Conservation (phyloP, 2,113 vertebrate species). For the Hemicordylus capensis region DNA sequence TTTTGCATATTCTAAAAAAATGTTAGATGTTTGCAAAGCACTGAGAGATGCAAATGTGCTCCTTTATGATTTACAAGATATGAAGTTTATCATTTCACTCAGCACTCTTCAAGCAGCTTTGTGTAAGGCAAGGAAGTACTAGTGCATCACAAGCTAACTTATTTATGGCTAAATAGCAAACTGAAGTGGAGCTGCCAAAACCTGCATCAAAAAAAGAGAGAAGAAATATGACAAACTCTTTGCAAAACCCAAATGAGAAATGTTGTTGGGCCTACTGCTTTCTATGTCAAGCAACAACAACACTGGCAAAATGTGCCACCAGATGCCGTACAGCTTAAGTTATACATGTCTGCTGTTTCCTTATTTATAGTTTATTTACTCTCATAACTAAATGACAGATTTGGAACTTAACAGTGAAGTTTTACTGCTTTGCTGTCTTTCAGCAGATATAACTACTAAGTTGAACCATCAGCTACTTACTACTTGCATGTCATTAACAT, state of each 20-base stretch:
- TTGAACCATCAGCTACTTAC: background rate
- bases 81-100: slow-evolving; percentile 27
- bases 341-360: slow-evolving; percentile 11
- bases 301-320: background rate
- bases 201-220: slow-evolving; percentile 20
- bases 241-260: slow-evolving; percentile 23
- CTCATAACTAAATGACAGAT: slow-evolving; percentile 21
- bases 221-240: slow-evolving; percentile 3
- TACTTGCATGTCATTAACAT: slow-evolving; percentile 40
- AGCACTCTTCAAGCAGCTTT: slow-evolving; percentile 16
- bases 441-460: slow-evolving; percentile 1
- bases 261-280: background rate
- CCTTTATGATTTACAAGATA: slow-evolving; percentile 19
- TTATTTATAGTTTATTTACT: slow-evolving; percentile 27
- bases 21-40: background rate
- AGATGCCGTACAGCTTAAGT: slow-evolving; percentile 6
- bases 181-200: slow-evolving; percentile 14
- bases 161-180: slow-evolving; percentile 17
- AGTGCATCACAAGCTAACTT: slow-evolving; percentile 16
- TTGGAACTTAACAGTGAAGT: slow-evolving; percentile 23
- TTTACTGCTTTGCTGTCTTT: slow-evolving; percentile 9
- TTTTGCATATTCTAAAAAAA: slow-evolving; percentile 5
- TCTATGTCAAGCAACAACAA: slow-evolving; percentile 14
- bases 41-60: background rate
- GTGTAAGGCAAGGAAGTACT: background rate